A percentile compares a stretch with the other conserved stretches of the same genome.
phyloP scores from a whole-genome alignment of 2,797 vertebrate species.

The Acipenser ruthenus region DNA sequence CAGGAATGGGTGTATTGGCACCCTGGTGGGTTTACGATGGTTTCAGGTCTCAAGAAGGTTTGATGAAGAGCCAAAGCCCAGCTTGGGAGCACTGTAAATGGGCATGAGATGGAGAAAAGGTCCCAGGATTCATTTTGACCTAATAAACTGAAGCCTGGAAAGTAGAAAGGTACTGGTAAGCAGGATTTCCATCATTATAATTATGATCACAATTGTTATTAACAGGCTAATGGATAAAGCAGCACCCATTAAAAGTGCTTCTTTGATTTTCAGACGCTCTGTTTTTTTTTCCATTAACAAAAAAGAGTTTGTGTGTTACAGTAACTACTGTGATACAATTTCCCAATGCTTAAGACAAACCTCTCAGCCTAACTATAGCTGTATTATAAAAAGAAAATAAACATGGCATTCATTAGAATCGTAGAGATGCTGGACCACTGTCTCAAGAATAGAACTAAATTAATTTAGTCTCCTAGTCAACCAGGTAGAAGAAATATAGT shows the following conservation, averaged over 20 bases:
- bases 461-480: too few species aligned
- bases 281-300: too few species aligned
- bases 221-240: background rate
- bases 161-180: background rate
- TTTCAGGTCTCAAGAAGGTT: slow-evolving; percentile 24
- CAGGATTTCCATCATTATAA: background rate
- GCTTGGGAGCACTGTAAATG: slow-evolving; percentile 29
- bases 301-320: too few species aligned
- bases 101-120: slow-evolving; percentile 8
- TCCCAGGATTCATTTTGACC: slow-evolving; percentile 6
- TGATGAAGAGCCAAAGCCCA: slow-evolving; percentile 30
- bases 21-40: slow-evolving; percentile 31
- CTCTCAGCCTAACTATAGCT: too few species aligned
- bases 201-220: slow-evolving; percentile 1
- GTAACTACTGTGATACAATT: too few species aligned
- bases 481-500: too few species aligned
- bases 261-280: too few species aligned
- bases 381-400: too few species aligned
- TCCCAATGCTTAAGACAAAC: too few species aligned
- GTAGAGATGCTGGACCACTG: too few species aligned
- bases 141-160: slow-evolving; percentile 16
- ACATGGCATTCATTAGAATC: too few species aligned
- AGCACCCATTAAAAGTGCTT: background rate
- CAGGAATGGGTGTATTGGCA: slow-evolving; percentile 26
- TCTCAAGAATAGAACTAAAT: too few species aligned